Percentiles rank a stretch among this genome's conserved stretches.
These are phyloP conservation scores for Pelmatolapia mariae DNA, from an alignment of 2,113 vertebrate species.

Conservation along the genomic window DNA sequence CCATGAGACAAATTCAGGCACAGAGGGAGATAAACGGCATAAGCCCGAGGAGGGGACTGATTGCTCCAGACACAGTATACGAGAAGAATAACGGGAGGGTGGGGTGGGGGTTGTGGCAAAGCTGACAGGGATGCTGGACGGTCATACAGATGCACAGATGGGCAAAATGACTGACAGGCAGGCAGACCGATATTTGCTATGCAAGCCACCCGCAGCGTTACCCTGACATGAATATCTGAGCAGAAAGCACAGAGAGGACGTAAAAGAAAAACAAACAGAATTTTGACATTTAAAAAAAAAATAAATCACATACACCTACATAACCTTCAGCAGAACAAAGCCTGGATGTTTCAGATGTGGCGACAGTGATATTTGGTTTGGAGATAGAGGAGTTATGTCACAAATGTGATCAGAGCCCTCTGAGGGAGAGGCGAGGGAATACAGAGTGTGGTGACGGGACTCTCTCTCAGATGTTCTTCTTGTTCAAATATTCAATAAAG, in stretches of 20 bases:
- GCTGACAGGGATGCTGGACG: conserved; percentile 15
- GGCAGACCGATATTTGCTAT: conserved; percentile 5
- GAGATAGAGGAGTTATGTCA: conserved; percentile 28
- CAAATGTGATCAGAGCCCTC: conserved; percentile 35
- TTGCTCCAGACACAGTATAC: conserved; percentile 38
- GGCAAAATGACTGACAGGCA: conserved; percentile 10
- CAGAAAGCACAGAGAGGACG: not conserved
- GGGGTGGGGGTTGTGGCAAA: not conserved
- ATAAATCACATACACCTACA: not conserved
- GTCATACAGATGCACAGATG: conserved; percentile 19
- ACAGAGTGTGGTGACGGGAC: not conserved
- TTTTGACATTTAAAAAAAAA: conserved; percentile 38
- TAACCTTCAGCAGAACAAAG: conserved; percentile 34
- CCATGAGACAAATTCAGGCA: not conserved
- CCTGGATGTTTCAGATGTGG: not conserved
- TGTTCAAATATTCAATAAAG: conserved; percentile 62
- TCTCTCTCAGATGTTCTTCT: conserved; percentile 28
- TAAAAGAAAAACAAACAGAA: conserved; percentile 30
- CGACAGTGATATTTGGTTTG: conserved; percentile 47
- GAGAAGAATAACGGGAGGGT: not conserved
- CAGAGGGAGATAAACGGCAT: conserved; percentile 13
- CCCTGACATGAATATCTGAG: conserved; percentile 14
- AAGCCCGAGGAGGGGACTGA: conserved; percentile 13
- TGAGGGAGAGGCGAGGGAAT: conserved; percentile 14
- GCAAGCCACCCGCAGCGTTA: conserved; percentile 1